Evolutionary conservation across 2,113 vertebrate species (phyloP).

Genomic region (Elephantulus edwardii): DNA sequence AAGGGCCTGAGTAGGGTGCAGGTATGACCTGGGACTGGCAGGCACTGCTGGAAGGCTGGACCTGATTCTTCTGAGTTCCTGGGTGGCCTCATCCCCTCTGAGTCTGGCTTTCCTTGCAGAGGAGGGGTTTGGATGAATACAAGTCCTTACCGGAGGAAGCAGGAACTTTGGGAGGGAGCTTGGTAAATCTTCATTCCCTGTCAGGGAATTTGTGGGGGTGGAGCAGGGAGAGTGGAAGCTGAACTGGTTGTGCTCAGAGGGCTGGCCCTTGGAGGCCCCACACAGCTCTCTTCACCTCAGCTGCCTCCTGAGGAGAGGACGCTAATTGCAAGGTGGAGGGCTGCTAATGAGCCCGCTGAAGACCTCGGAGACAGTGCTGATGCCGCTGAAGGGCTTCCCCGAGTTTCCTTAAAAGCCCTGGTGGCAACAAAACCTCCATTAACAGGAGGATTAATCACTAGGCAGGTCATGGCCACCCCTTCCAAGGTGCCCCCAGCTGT

Average conservation of each 20-base stretch:
- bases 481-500: conserved; percentile 1
- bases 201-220: neutral
- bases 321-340: conserved; percentile 48
- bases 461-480: conserved; percentile 29
- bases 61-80: neutral
- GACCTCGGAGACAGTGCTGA: conserved; percentile 47
- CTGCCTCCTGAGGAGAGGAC: neutral
- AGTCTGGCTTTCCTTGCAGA: neutral
- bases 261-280: neutral
- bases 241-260: neutral
- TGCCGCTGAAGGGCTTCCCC: conserved; percentile 59
- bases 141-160: neutral
- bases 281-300: neutral
- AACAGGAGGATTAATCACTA: conserved; percentile 58
- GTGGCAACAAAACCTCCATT: conserved; percentile 63
- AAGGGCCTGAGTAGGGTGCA: neutral
- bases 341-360: conserved; percentile 53
- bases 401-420: conserved; percentile 68
- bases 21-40: neutral
- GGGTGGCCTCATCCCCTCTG: neutral
- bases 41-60: neutral
- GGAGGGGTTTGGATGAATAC: neutral
- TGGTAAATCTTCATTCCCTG: neutral
- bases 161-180: neutral
- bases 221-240: neutral